phyloP scores from a whole-genome alignment of 2,797 vertebrate genomes.

The Anguilla obscura region DNA sequence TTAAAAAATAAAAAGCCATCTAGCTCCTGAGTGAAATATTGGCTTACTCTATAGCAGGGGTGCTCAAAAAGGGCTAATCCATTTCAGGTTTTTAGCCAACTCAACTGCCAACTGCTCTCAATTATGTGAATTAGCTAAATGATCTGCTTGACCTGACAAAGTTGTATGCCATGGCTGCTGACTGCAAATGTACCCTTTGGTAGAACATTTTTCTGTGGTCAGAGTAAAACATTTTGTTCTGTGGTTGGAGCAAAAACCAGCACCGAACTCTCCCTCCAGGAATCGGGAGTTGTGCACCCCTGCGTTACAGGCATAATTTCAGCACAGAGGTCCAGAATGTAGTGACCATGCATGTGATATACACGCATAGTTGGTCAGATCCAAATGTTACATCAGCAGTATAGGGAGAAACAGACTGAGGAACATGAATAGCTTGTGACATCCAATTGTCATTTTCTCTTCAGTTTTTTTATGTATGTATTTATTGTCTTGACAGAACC shows the following conservation, averaged over 20 bases:
- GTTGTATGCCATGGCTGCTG: background rate
- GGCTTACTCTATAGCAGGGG: background rate
- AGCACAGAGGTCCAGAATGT: background rate
- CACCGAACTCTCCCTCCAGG: background rate
- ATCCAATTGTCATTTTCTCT: background rate
- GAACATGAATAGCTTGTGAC: background rate
- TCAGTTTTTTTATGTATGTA: background rate
- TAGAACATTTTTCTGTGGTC: background rate
- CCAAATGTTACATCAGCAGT: background rate
- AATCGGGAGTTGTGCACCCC: background rate
- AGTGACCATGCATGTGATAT: background rate
- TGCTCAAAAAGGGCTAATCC: background rate
- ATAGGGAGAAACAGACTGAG: background rate
- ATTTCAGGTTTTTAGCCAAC: background rate
- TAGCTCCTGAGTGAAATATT: background rate
- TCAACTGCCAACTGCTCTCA: background rate
- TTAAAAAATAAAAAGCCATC: background rate
- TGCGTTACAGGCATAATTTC: background rate
- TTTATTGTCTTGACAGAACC: background rate
- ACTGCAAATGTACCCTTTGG: background rate
- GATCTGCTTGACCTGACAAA: background rate
- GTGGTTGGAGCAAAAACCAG: background rate
- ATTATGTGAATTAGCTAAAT: background rate
- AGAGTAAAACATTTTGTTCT: background rate
- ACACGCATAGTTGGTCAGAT: background rate